Conservation (phyloP, 2,888 invertebrate genomes). For the Parnassius mnemosyne region DNA sequence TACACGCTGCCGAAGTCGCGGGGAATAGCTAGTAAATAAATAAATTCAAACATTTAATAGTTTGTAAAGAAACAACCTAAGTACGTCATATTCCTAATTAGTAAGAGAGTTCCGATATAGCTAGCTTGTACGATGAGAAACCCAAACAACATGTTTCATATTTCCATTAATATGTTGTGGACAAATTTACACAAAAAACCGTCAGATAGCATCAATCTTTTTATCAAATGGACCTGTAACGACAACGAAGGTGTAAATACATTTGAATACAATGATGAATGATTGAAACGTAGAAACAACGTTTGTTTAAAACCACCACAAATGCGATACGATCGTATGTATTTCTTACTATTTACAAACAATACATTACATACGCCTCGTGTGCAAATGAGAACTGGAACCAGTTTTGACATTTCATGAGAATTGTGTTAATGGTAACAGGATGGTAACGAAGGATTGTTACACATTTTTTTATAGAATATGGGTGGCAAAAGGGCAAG, state of each 20-base stretch:
- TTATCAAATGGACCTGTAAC: conserved; percentile 34
- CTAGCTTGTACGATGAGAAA: too few relatives aligned
- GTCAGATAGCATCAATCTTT: conserved; percentile 31
- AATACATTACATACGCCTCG: conserved; percentile 35
- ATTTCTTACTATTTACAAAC: conserved; percentile 61
- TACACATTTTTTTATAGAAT: too few relatives aligned
- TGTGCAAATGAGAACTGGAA: conserved; percentile 57
- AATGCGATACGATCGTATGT: conserved; percentile 51
- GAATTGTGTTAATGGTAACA: conserved; percentile 32
- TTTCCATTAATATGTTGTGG: too few relatives aligned
- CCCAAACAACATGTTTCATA: too few relatives aligned
- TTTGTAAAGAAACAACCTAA: too few relatives aligned
- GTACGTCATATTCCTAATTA: too few relatives aligned
- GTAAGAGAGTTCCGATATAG: too few relatives aligned
- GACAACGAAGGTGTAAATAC: conserved; percentile 38
- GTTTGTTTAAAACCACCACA: conserved; percentile 39
- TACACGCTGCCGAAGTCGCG: too few relatives aligned
- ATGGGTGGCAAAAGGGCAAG: too few relatives aligned
- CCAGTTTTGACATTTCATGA: conserved; percentile 68
- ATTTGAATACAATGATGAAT: conserved; percentile 59
- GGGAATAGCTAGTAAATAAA: too few relatives aligned
- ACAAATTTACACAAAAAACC: conserved; percentile 18
- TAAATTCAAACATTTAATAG: too few relatives aligned
- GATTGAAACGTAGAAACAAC: conserved; percentile 39
- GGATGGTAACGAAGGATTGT: too few relatives aligned